Conservation (phyloP, 1,140 invertebrate species). For the Phymorhynchus buccinoides region DNA sequence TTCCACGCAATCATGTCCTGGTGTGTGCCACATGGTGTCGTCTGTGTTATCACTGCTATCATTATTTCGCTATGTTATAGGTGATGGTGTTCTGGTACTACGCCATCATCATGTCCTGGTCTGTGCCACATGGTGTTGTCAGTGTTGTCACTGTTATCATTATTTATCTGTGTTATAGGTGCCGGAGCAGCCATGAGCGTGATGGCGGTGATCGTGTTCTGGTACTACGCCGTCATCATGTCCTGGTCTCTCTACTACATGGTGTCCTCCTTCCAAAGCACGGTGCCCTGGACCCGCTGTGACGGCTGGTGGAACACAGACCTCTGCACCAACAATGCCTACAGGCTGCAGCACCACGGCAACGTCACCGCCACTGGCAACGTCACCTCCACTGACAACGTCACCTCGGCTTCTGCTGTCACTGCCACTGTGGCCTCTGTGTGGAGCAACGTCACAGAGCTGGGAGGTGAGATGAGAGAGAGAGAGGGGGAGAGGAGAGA, state of each 20-base stretch:
- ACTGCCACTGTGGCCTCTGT: no score
- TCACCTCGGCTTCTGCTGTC: no score
- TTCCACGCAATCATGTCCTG: no score
- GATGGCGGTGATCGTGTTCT: constrained; percentile 23
- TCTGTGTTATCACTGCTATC: no score
- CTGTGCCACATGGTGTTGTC: constrained; percentile 85
- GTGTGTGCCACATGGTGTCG: no score
- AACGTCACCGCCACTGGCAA: background rate
- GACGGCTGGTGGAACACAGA: constrained; percentile 69
- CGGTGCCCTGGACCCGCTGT: constrained; percentile 84
- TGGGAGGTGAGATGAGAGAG: no score
- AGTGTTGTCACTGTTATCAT: no score
- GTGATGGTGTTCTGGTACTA: constrained; percentile 75
- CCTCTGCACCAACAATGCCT: background rate
- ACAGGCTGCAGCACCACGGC: background rate
- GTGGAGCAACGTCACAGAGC: no score
- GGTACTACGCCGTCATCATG: constrained; percentile 91
- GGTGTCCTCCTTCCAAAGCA: constrained; percentile 73
- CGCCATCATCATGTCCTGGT: constrained; percentile 96
- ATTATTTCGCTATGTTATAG: no score
- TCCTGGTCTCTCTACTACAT: constrained; percentile 95
- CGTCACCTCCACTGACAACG: background rate
- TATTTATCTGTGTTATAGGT: background rate
- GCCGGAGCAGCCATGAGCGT: background rate
- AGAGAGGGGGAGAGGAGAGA: no score